Base-by-base conservation (phyloP, 92 coral and sea anemone species). In the Epizoanthus scotinus region DNA sequence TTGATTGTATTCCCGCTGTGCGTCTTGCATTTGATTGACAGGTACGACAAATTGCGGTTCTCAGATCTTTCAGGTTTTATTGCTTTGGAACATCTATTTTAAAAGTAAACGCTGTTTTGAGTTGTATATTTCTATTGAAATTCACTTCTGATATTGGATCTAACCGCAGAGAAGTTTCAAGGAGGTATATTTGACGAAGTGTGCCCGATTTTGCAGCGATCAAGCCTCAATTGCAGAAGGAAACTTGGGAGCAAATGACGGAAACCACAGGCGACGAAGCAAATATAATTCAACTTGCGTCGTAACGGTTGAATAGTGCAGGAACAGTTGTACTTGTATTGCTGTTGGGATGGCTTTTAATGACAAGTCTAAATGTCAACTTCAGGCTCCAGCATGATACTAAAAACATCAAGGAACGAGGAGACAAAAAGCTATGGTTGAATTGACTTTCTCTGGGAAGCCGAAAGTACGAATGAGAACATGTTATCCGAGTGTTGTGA, bases 341-440 rank as follows among this genome's bases (percentile, higher is more conserved):
- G 47, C 47, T 13, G 52, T 49, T 59, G 31, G 19, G 40, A 75
- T 75, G 81, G 68, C 67, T 59, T 75, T 59, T 24, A 75, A 60
- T 38, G 81, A 59, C 49, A 55, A 21, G 67, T 36, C 57, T 18
- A 57, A 36, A 21, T 58, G 80, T 62, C 79, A 26, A 34, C 22
- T 38, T 60, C 17, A 58, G 55, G 22, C 67, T 59, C 66, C 59
- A 59, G 58, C 81, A 75, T 75, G 81, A 75, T 52, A 58, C 29
- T 52, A 75, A 60, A 40, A 60, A 22, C 69, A 38, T 40, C 59
- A 38, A 59, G 49, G 82, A 77, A 42, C 66, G 27, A 53, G 69
- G 84, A 81, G 86, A 81, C 64, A 17, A 21, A 38, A 71, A 90
- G 85, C 85, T 66, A 92, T 92, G 97, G 87, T 61, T 92, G 84